Percentiles rank a stretch among this genome's conserved stretches.
phyloP scores from a whole-genome alignment of 2,797 vertebrate genomes.

The Hippopotamyrus pictus region DNA sequence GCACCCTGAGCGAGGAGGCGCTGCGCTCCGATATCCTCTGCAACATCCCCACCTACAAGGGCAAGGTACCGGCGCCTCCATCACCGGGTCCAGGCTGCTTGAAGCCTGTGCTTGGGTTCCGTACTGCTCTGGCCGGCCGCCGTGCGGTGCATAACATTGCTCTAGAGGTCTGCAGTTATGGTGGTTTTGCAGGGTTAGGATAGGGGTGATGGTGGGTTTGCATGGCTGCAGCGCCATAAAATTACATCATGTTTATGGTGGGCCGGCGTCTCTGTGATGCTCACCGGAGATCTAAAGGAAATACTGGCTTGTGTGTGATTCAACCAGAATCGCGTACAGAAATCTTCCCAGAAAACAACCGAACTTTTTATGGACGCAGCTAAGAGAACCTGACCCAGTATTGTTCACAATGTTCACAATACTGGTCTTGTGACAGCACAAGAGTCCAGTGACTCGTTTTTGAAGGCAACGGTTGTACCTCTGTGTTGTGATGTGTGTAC shows the following conservation, averaged over 20 bases:
- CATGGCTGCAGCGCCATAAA: neutral
- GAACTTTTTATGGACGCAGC: neutral
- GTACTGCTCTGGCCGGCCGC: neutral
- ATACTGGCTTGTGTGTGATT: neutral
- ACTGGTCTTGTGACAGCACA: neutral
- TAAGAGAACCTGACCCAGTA: neutral
- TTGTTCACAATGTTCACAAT: neutral
- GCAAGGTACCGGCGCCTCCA: constrained; percentile 62
- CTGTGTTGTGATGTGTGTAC: neutral
- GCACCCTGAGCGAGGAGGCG: constrained; percentile 81
- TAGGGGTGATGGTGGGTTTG: neutral
- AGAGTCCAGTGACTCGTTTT: neutral
- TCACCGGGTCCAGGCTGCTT: neutral
- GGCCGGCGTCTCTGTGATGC: neutral
- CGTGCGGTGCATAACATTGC: neutral
- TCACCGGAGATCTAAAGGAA: neutral
- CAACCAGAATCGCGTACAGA: neutral
- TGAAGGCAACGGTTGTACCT: neutral
- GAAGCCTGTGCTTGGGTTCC: neutral
- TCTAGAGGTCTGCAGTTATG: neutral
- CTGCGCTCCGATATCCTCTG: constrained; percentile 92
- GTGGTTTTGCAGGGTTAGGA: neutral
- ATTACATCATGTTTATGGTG: neutral
- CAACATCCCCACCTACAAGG: constrained; percentile 86
- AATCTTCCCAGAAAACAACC: neutral